phyloP scores from a whole-genome alignment of 2,888 invertebrate genomes.

The Branchipolynoe longqiensis region DNA sequence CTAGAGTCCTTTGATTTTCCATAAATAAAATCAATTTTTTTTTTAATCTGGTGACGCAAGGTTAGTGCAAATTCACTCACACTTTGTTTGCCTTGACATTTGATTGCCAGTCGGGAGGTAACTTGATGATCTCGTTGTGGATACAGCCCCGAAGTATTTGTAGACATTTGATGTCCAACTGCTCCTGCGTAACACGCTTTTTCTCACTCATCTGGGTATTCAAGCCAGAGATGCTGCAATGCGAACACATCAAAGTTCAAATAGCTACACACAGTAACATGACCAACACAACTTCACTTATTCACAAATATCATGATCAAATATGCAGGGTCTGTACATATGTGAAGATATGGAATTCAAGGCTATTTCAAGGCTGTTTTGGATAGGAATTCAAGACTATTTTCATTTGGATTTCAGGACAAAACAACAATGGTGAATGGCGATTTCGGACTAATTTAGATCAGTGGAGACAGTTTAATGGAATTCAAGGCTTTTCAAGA shows the following conservation, averaged over 20 bases:
- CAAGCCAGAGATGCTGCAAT: slow-evolving; percentile 75
- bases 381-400: too few relatives aligned
- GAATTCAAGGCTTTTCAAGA: too few relatives aligned
- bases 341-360: too few relatives aligned
- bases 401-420: too few relatives aligned
- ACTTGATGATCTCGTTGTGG: slow-evolving; percentile 79
- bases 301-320: too few relatives aligned
- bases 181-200: slow-evolving; percentile 76
- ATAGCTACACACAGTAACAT: background rate
- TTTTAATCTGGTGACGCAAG: background rate
- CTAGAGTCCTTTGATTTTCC: background rate
- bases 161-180: slow-evolving; percentile 80
- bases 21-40: background rate
- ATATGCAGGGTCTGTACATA: too few relatives aligned
- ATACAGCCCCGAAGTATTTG: slow-evolving; percentile 79
- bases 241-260: background rate
- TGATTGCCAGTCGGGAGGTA: slow-evolving; percentile 78
- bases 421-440: too few relatives aligned
- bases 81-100: slow-evolving; percentile 67
- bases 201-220: slow-evolving; percentile 75
- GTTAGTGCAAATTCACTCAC: slow-evolving; percentile 60
- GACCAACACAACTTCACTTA: background rate
- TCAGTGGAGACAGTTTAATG: too few relatives aligned
- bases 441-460: too few relatives aligned
- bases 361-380: too few relatives aligned